Percentiles rank a stretch among this genome's conserved stretches.
Conservation (phyloP, 2,797 vertebrate species). For the Morus bassanus region DNA sequence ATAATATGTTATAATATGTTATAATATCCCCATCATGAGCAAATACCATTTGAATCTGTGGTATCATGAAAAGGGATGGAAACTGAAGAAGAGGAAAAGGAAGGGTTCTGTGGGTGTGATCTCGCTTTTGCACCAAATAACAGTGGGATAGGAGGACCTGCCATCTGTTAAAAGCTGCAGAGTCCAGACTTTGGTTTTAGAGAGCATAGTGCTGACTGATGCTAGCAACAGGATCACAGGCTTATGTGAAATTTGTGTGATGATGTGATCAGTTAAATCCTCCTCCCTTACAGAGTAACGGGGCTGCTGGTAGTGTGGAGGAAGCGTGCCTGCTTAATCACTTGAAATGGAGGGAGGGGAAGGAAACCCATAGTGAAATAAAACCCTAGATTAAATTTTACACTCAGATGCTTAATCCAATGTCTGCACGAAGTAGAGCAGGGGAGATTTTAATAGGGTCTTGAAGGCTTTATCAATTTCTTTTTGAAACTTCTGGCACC, state of each 20-base stretch:
- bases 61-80: not conserved
- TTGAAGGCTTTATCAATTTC: not conserved
- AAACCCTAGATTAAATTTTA: not conserved
- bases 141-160: not conserved
- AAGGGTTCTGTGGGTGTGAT: not conserved
- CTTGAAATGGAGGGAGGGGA: not conserved
- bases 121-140: not conserved
- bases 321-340: not conserved
- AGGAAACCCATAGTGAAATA: not conserved
- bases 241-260: not conserved
- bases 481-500: not conserved
- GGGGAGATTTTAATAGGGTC: not conserved
- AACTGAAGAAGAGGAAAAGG: not conserved
- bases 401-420: not conserved
- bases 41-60: not conserved
- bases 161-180: not conserved
- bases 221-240: not conserved
- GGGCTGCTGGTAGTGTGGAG: not conserved
- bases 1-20: too few species aligned
- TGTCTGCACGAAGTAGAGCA: not conserved
- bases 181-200: not conserved
- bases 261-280: not conserved
- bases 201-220: not conserved
- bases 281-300: not conserved
- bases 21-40: not conserved